Conservation (phyloP, 2,113 vertebrate genomes). For the Psilopsiagon aymara region DNA sequence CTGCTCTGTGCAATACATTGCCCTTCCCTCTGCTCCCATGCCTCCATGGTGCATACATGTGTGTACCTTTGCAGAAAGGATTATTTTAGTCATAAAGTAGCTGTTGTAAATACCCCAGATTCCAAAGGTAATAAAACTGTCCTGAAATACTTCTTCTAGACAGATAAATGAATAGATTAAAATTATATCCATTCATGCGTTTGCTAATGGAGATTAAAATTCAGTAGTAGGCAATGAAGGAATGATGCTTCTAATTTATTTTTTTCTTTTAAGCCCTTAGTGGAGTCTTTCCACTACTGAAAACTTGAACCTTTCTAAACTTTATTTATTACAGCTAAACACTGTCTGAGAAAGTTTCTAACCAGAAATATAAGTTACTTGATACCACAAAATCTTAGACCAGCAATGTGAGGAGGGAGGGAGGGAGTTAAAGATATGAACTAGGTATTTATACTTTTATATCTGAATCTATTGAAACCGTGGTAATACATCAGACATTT, state of each 20-base stretch:
- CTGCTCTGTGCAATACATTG: not conserved
- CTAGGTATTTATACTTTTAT: not conserved
- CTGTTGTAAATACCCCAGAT: not conserved
- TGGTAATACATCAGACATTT: not conserved
- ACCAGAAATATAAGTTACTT: not conserved
- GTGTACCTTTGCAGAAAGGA: not conserved
- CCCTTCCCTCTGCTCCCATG: not conserved
- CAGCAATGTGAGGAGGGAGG: not conserved
- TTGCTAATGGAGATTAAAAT: not conserved
- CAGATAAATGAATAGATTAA: not conserved
- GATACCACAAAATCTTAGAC: not conserved
- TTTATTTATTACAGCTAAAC: not conserved
- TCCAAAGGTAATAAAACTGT: not conserved
- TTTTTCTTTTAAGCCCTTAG: not conserved
- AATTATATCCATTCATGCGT: not conserved
- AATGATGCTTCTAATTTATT: not conserved
- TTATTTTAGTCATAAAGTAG: not conserved
- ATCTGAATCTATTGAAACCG: not conserved
- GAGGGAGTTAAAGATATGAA: not conserved
- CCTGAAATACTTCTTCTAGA: not conserved
- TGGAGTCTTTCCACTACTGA: not conserved
- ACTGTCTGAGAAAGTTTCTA: not conserved
- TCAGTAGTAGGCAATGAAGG: not conserved
- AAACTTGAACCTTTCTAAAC: not conserved
- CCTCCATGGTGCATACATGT: not conserved